Percentiles rank a stretch among this genome's conserved stretches.
Conservation (phyloP, 2,113 vertebrate genomes). For the Rhea pennata region DNA sequence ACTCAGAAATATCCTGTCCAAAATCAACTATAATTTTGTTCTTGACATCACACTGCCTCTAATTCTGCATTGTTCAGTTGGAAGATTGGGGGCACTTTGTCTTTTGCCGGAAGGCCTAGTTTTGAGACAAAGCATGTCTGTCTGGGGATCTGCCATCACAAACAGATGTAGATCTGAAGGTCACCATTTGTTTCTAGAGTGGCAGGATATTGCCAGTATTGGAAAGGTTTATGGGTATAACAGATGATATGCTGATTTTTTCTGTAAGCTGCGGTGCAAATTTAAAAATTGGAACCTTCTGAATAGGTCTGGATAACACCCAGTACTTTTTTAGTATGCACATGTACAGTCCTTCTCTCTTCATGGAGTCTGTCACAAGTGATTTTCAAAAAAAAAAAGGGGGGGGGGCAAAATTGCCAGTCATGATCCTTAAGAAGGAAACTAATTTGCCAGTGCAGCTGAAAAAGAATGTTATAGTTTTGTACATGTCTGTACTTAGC, state of each 20-base stretch:
- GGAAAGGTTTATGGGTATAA: neutral
- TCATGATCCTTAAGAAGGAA: neutral
- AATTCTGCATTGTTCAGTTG: neutral
- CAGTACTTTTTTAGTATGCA: neutral
- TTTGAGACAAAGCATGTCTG: conserved; percentile 4
- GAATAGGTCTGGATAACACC: neutral
- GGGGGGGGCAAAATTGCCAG: neutral
- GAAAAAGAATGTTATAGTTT: neutral
- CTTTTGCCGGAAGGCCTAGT: neutral
- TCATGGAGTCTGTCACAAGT: neutral
- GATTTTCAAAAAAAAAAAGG: neutral
- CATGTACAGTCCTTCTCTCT: neutral
- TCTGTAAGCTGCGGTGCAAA: neutral
- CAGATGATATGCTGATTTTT: neutral
- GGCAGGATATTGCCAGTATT: neutral
- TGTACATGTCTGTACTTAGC: neutral
- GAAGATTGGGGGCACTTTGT: neutral
- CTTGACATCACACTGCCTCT: neutral
- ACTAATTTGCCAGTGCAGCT: neutral
- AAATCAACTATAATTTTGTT: neutral
- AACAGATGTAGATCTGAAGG: neutral
- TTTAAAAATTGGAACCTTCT: neutral
- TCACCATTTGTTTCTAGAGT: neutral
- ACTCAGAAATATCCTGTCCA: neutral
- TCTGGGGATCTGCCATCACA: neutral